Evolutionary conservation across 2,888 invertebrate genomes (phyloP).

Genomic region (Drosophila antonietae): DNA sequence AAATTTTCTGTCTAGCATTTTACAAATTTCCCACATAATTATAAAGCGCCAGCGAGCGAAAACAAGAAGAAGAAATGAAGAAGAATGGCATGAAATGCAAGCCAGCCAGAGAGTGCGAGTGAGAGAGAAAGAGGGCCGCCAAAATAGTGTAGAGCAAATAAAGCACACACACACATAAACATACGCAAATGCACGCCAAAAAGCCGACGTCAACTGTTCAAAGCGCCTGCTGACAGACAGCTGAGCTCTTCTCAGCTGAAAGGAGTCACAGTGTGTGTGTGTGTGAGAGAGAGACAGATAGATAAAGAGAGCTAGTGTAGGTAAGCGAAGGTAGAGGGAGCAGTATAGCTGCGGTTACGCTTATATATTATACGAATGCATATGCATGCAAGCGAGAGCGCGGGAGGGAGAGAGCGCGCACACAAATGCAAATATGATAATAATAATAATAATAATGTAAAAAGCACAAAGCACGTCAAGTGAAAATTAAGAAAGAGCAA

Average conservation of each 20-base stretch:
- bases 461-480: constrained; percentile 65
- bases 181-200: constrained; percentile 8
- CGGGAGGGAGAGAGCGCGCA: constrained; percentile 9
- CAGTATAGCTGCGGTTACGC: constrained; percentile 34
- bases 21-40: constrained; percentile 78
- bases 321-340: constrained; percentile 1
- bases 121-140: constrained; percentile 25
- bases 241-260: constrained; percentile 35
- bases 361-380: constrained; percentile 42
- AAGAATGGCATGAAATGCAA: constrained; percentile 28
- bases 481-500: constrained; percentile 71
- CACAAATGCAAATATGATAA: constrained; percentile 77
- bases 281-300: neutral
- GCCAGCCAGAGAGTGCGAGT: constrained; percentile 13
- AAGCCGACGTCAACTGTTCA: constrained; percentile 49
- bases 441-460: constrained; percentile 64
- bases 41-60: constrained; percentile 53
- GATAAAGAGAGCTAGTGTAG: neutral
- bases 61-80: constrained; percentile 6
- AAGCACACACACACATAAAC: constrained; percentile 12
- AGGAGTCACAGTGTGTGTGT: constrained; percentile 4
- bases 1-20: constrained; percentile 74
- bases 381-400: constrained; percentile 5
- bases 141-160: constrained; percentile 34
- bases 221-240: constrained; percentile 52